Percentiles rank a stretch among this genome's conserved stretches.
phyloP scores from a whole-genome alignment of 2,797 vertebrate species.

The Zalophus californianus region DNA sequence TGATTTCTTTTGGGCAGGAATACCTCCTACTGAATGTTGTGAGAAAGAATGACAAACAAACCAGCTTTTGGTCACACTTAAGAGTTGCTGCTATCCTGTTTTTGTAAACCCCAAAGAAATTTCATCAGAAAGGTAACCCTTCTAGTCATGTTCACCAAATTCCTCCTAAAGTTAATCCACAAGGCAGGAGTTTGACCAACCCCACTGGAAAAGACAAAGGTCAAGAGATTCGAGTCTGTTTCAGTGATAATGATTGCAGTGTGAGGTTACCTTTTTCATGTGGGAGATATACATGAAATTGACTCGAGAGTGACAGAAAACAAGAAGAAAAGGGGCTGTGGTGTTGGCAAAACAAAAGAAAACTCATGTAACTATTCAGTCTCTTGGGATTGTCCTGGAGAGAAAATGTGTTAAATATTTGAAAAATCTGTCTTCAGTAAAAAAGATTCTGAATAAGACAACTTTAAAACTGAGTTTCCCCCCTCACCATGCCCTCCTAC shows the following conservation, averaged over 20 bases:
- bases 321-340: not conserved
- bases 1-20: not conserved
- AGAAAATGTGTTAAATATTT: not conserved
- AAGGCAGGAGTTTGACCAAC: not conserved
- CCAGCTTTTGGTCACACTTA: not conserved
- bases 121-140: not conserved
- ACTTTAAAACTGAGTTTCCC: not conserved
- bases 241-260: not conserved
- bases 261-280: not conserved
- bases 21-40: not conserved
- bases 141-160: not conserved
- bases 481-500: not conserved
- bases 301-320: not conserved
- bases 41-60: not conserved
- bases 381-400: slow-evolving; percentile 8
- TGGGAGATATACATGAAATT: not conserved
- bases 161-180: not conserved
- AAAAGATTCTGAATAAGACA: slow-evolving; percentile 30
- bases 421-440: slow-evolving; percentile 39
- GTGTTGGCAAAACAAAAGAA: not conserved
- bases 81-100: not conserved
- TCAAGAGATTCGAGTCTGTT: not conserved
- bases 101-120: not conserved
- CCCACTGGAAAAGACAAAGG: not conserved
- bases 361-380: not conserved